Evolutionary conservation across 2,888 invertebrate species (phyloP).

Genomic region (Calephelis perditalis): DNA sequence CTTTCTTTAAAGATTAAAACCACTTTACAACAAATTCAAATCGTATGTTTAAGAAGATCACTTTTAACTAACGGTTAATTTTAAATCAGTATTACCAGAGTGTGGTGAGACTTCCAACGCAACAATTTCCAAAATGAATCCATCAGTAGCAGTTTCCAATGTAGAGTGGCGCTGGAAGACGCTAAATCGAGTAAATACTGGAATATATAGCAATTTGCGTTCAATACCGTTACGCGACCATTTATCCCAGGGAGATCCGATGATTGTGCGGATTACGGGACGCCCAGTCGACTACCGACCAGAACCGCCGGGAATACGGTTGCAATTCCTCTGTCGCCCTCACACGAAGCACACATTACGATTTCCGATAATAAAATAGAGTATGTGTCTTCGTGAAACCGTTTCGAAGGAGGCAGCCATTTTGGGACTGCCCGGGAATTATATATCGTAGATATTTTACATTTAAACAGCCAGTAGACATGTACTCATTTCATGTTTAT

Average conservation of each 20-base stretch:
- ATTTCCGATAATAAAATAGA: conserved; percentile 32
- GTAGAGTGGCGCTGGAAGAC: too few species aligned
- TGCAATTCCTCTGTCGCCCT: conserved; percentile 17
- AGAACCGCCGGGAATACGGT: conserved; percentile 19
- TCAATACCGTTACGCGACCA: conserved; percentile 9
- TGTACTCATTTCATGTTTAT: too few species aligned
- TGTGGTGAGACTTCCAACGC: too few species aligned
- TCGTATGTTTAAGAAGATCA: too few species aligned
- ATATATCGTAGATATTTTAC: not conserved
- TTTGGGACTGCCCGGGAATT: conserved; percentile 5
- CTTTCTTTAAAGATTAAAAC: too few species aligned
- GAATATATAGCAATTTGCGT: conserved; percentile 9
- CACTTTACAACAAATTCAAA: too few species aligned
- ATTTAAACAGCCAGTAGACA: too few species aligned
- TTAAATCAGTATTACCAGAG: too few species aligned
- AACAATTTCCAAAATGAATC: too few species aligned
- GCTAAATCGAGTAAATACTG: conserved; percentile 8
- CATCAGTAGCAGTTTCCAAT: too few species aligned
- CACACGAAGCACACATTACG: conserved; percentile 16
- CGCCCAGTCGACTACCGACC: conserved; percentile 19
- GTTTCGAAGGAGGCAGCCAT: conserved; percentile 22
- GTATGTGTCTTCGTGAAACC: conserved; percentile 26
- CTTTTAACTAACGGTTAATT: too few species aligned
- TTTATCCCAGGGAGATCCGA: conserved; percentile 30
- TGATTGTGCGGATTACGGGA: conserved; percentile 38